Evolutionary conservation across 2,113 vertebrate genomes (phyloP), one percentile per base, ranked within the genome.

Genomic region (Motacilla alba): DNA sequence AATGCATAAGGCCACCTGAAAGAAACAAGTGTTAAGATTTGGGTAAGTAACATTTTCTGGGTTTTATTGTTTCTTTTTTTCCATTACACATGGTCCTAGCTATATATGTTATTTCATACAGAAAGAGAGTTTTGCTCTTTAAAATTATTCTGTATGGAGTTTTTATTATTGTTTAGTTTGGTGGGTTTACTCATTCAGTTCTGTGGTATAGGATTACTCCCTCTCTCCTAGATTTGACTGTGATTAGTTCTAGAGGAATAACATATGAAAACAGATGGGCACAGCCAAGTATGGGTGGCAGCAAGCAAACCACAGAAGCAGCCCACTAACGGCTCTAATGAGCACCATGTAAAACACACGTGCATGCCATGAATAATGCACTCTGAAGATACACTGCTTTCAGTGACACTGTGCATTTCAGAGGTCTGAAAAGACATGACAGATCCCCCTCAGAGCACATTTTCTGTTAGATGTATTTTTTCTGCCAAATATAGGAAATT

Each of bases 311-410:
- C 91, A 21, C 43, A 74, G 68, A n/a, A 66, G 35, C 5, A 66
- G 50, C 33, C n/a, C 90, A 28, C 28, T 67, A 15, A 23, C 46
- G 59, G 35, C 15, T 47, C 55, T 69, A 55, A 41, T 47, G 52
- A 95, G 37, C 60, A 60, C 33, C 75, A 60, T 0, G 8, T 20
- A 83, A 94, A 66, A 83, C 64, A 93, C 73, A 84, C 30, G 86
- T 79, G 56, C 59, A 86, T 39, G 62, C 72, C 43, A 62, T 60
- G 87, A 96, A 96, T 83, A 93, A 97, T 91, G 89, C 83, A 86
- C 50, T 79, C 88, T 69, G 78, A 83, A 95, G 50, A 47, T 13
- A 81, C 75, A 18, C 47, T 46, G n/a, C 83, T 88, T 68, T 67
- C 90, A 68, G 72, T 43, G 56, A 84, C 56, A 66, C 49, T 35